These are phyloP conservation scores for Gallinago undulata DNA, from an alignment of 2,113 vertebrate genomes.

Conservation along the genomic window DNA sequence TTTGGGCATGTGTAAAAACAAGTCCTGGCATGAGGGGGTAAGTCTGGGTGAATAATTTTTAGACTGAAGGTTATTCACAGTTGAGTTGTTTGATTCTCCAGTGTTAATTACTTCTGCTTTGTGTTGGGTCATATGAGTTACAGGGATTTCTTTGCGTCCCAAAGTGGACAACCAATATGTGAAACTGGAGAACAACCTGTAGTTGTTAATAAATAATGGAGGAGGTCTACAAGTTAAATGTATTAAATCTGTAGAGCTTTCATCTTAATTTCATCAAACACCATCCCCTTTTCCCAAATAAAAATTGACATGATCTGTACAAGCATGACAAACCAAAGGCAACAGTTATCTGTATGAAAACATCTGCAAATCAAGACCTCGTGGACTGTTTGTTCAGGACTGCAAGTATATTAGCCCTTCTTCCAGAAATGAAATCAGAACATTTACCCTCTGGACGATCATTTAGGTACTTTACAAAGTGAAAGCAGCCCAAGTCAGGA, in stretches of 20 bases:
- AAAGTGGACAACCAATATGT: neutral
- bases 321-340: neutral
- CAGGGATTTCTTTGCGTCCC: neutral
- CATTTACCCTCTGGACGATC: neutral
- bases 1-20: neutral
- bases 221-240: neutral
- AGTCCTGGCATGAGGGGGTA: neutral
- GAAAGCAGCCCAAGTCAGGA: neutral
- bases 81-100: neutral
- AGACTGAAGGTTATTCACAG: neutral
- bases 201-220: neutral
- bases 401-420: neutral
- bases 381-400: neutral
- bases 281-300: neutral
- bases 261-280: neutral
- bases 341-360: neutral
- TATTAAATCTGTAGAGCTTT: neutral
- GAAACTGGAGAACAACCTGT: neutral
- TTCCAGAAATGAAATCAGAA: neutral
- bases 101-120: neutral
- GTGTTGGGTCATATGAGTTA: neutral
- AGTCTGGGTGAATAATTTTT: neutral
- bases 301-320: neutral
- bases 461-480: neutral
- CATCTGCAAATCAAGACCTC: neutral